Conservation (phyloP, 1,140 invertebrate species). For the Aricia agestis region DNA sequence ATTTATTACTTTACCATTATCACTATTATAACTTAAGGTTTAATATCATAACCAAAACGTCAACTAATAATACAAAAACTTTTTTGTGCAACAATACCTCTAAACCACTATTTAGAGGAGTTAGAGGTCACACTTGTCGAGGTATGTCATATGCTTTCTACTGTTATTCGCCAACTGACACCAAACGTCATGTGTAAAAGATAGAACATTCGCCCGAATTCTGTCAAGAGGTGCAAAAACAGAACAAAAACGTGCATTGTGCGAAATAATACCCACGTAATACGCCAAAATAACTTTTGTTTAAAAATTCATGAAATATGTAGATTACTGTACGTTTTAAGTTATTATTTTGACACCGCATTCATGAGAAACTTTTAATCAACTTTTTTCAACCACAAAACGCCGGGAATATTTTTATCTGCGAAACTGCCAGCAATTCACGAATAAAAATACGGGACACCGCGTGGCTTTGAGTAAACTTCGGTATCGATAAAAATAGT, state of each 20-base stretch:
- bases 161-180: neutral
- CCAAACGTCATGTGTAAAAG: neutral
- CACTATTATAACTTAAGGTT: neutral
- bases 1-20: neutral
- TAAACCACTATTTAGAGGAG: no score
- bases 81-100: no score
- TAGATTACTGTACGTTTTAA: slow-evolving; percentile 20
- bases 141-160: no score
- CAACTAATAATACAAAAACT: no score
- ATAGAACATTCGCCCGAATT: neutral
- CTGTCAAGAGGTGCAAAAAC: neutral
- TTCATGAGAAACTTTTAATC: slow-evolving; percentile 25
- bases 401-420: slow-evolving; percentile 24
- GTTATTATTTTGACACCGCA: slow-evolving; percentile 25
- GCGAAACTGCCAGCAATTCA: slow-evolving; percentile 24
- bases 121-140: no score
- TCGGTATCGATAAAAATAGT: slow-evolving; percentile 17
- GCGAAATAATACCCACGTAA: neutral
- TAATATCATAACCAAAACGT: no score
- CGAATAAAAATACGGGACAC: slow-evolving; percentile 23
- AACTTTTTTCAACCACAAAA: slow-evolving; percentile 25
- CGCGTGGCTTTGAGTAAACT: slow-evolving; percentile 21
- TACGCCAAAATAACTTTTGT: slow-evolving; percentile 5
- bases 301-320: slow-evolving; percentile 17
- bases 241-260: neutral